Percentiles rank a stretch among this genome's conserved stretches.
phyloP scores from a whole-genome alignment of 2,797 vertebrate species.

The Atherinosoma microstoma region DNA sequence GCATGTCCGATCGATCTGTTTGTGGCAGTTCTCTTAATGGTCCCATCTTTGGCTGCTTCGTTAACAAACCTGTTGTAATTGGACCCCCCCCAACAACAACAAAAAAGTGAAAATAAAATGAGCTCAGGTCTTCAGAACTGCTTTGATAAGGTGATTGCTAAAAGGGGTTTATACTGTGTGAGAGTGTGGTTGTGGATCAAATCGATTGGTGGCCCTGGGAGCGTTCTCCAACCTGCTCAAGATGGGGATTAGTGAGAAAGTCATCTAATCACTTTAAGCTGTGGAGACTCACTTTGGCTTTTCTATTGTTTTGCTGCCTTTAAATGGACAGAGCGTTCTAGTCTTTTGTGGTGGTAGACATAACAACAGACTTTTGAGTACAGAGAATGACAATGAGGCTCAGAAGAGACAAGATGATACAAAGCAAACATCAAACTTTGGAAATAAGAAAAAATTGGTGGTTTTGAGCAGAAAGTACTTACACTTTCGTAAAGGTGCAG shows the following conservation, averaged over 20 bases:
- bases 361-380: slow-evolving; percentile 53
- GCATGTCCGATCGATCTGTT: slow-evolving; percentile 80
- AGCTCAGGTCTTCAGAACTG: slow-evolving; percentile 67
- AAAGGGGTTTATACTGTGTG: slow-evolving; percentile 50
- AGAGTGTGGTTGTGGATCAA: slow-evolving; percentile 48
- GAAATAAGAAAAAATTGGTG: slow-evolving; percentile 34
- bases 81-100: slow-evolving; percentile 12
- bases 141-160: slow-evolving; percentile 77
- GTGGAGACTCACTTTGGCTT: slow-evolving; percentile 78
- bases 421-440: slow-evolving; percentile 52
- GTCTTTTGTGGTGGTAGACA: slow-evolving; percentile 45
- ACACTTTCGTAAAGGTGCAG: slow-evolving; percentile 36
- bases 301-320: slow-evolving; percentile 72
- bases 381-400: slow-evolving; percentile 60
- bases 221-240: slow-evolving; percentile 75
- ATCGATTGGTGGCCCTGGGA: slow-evolving; percentile 75
- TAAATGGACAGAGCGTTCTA: slow-evolving; percentile 63
- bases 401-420: slow-evolving; percentile 15
- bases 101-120: slow-evolving; percentile 66
- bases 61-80: slow-evolving; percentile 79
- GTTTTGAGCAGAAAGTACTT: slow-evolving; percentile 36
- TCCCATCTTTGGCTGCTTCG: slow-evolving; percentile 64
- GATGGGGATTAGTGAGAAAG: slow-evolving; percentile 81
- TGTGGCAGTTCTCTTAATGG: slow-evolving; percentile 75
- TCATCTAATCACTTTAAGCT: slow-evolving; percentile 81